These are phyloP conservation scores for Tanytarsus gracilentus DNA, from an alignment of 2,888 invertebrate species.

Conservation along the genomic window DNA sequence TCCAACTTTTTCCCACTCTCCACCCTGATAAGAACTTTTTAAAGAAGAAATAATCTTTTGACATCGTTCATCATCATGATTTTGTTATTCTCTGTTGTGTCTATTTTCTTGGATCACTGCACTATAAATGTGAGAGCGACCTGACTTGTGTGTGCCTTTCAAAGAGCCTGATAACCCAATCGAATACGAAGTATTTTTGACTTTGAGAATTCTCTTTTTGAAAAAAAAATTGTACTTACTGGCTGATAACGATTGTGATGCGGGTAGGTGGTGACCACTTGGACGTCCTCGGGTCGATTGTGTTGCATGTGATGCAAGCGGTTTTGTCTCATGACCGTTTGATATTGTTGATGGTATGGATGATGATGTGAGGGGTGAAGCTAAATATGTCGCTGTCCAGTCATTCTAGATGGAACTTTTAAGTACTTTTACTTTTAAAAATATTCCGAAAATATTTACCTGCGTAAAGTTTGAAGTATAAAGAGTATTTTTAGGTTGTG, in stretches of 20 bases:
- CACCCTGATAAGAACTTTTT: no score
- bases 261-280: conserved; percentile 49
- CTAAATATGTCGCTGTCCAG: conserved; percentile 3
- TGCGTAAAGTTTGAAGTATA: conserved; percentile 6
- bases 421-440: background rate
- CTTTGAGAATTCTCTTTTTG: conserved; percentile 34
- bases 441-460: background rate
- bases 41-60: no score
- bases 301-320: background rate
- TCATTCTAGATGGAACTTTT: conserved; percentile 21
- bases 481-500: conserved; percentile 24
- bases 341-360: background rate
- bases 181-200: no score
- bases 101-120: no score
- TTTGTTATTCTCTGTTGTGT: no score
- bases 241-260: conserved; percentile 61
- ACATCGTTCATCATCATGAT: no score
- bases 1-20: no score
- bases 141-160: no score
- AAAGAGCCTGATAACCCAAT: no score
- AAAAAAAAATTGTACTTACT: conserved; percentile 49
- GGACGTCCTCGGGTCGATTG: conserved; percentile 37
- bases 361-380: no score
- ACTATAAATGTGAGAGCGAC: no score
- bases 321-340: conserved; percentile 1